Base-by-base conservation (phyloP, 2,113 vertebrate species). In the Urocynchramus pylzowi region DNA sequence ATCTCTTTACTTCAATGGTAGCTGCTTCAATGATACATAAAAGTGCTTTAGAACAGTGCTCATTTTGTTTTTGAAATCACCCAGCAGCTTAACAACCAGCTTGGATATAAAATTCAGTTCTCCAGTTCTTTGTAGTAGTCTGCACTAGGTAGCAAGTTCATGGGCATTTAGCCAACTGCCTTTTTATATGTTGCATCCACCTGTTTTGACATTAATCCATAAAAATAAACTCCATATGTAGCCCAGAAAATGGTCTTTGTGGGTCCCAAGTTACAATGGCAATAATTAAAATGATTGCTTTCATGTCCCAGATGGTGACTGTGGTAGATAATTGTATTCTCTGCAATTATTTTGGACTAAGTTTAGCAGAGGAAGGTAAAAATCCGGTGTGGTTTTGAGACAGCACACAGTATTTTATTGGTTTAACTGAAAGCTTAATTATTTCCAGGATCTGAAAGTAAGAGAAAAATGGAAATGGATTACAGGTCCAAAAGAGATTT, bases 261-360 rank as follows among this genome's bases (percentile, higher is more conserved):
- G 37, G 64, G 67, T 85, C 89, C n/a, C 80, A 82, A 87, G 81
- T 93, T 95, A 92, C 70, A 90, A 67, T 93, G 67, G 45, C 70
- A 94, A 78, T 97, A 96, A 96, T 95, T 93, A 91, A 96, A 95
- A 86, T 91, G 41, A 94, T 95, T 79, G 27, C 56, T 95, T 95
- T 96, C 80, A 69, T 88, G 60, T 80, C 94, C 68, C 96, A 96
- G 93, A 96, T 97, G 96, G 95, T 84, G 80, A 42, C 75, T 86
- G 41, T 59, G 83, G 73, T 63, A 93, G 96, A 78, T 93, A 78
- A 97, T 93, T 93, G 61, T 78, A 53, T 95, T 84, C 24, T 16
- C 27, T 90, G 80, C 88, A 95, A 96, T 96, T 96, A 96, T 94
- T 96, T 92, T 89, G 50, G 78, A 60, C 63, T 84, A 68, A 94